Base-by-base conservation (phyloP, 2,113 vertebrate genomes). In the Ammospiza nelsoni region DNA sequence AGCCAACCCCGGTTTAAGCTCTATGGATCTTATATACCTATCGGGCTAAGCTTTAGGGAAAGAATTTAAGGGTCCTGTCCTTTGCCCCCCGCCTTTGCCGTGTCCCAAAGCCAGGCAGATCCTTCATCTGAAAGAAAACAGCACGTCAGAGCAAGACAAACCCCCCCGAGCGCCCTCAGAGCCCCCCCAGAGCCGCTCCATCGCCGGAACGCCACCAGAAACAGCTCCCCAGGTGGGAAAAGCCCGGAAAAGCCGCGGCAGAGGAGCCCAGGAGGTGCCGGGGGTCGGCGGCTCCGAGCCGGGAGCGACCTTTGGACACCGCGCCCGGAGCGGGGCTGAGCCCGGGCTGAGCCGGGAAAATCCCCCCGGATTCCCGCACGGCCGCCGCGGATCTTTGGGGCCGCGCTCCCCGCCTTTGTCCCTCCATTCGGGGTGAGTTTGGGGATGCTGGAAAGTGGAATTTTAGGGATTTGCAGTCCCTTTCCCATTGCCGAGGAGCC, bases 41-140 rank as follows among this genome's bases (percentile, higher is more conserved):
- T 92, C 93, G 84, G 89, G 90, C 96, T 97, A 97, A 94, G 95
- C 94, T 97, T 97, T 98, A 98, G 92, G 96, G 96, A 97, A 87
- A 97, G 97, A 94, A 95, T 97, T 92, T 98, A 98, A 98, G 96
- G 97, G 89, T 97, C 97, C 95, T 96, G 96, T 98, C 98, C 98
- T 98, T 98, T 98, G 98, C 98, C 98, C 98, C 98, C 98, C 98
- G 98, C 98, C 98, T 98, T 98, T 98, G 98, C 96, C 97, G 98
- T 97, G 98, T 97, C 98, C 98, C 98, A 98, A 98, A 98, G 98
- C 98, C 98, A 97, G 98, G 97, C 97, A 98, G 97, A 98, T 96
- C 98, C 98, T 98, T 98, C 98, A 99, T 98, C 98, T 99, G 98
- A 98, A 99, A 99, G 97, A 98, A 98, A 99, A 98, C 98, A 99